phyloP scores from a whole-genome alignment of 37 sponge, comb jelly and placozoan species.

The Dysidea cf. avara region DNA sequence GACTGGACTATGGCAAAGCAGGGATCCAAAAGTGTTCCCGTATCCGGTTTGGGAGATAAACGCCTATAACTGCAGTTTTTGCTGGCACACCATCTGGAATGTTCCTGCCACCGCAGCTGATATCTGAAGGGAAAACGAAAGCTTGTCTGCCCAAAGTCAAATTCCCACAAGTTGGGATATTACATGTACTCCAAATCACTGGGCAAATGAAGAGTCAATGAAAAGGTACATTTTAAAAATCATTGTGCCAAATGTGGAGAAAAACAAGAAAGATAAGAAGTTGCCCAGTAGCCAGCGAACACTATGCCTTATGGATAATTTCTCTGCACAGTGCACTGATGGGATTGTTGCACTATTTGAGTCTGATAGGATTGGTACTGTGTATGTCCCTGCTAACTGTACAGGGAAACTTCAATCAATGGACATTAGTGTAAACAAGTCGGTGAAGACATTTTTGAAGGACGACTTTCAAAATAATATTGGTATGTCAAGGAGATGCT shows the following conservation, averaged over 20 bases:
- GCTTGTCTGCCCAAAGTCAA: no score
- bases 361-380: neutral
- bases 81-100: neutral
- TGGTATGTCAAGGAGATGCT: no score
- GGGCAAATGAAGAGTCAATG: conserved; percentile 6
- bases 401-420: neutral
- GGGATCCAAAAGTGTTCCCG: neutral
- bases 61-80: conserved; percentile 5
- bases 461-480: no score
- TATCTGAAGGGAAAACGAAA: neutral
- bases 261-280: neutral
- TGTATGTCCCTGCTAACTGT: conserved; percentile 2
- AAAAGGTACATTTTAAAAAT: neutral
- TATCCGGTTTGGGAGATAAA: neutral
- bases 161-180: conserved; percentile 8
- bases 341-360: neutral
- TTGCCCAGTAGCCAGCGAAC: neutral
- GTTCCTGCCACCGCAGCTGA: conserved; percentile 5
- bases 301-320: neutral
- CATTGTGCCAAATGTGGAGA: conserved; percentile 9
- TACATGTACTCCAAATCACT: neutral
- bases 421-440: neutral
- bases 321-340: neutral
- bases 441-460: neutral
- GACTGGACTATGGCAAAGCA: no score